phyloP scores from a whole-genome alignment of 2,797 vertebrate genomes.

The Merluccius polli region DNA sequence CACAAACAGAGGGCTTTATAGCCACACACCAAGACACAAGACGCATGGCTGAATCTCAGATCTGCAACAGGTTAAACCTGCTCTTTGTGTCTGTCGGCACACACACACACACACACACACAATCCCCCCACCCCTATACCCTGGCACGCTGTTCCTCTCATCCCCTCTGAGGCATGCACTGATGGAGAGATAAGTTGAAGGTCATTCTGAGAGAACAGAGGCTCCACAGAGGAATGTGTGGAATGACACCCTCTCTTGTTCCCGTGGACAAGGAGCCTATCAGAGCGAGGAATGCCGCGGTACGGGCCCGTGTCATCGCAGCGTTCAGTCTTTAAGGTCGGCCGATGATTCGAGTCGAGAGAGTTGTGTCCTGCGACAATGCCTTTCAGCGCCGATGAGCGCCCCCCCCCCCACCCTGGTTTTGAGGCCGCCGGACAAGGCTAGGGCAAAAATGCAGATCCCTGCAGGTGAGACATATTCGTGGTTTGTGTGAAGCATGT shows the following conservation, averaged over 20 bases:
- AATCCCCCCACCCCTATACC: conserved; percentile 5
- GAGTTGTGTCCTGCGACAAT: conserved; percentile 1
- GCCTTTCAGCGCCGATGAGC: conserved; percentile 34
- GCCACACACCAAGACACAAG: not conserved
- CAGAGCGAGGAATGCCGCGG: conserved; percentile 48
- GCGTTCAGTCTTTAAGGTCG: conserved; percentile 17
- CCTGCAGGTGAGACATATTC: not conserved
- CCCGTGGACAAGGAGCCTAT: conserved; percentile 57
- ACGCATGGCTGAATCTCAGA: conserved; percentile 2
- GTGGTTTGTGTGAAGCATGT: not conserved
- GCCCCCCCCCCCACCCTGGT: conserved; percentile 1
- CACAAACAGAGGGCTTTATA: not conserved
- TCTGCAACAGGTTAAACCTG: conserved; percentile 42
- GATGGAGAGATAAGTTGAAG: conserved; percentile 78
- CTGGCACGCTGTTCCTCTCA: conserved; percentile 11
- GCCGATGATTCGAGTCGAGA: conserved; percentile 35
- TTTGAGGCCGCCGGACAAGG: not conserved
- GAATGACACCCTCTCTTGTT: conserved; percentile 69
- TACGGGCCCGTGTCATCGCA: conserved; percentile 56
- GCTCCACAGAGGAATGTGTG: conserved; percentile 69
- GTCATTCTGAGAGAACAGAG: conserved; percentile 72
- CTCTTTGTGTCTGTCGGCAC: conserved; percentile 29
- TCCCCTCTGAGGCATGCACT: conserved; percentile 59
- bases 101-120: not conserved
- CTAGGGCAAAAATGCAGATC: not conserved